phyloP scores from a whole-genome alignment of 2,888 invertebrate species.

The Steinernema hermaphroditum region DNA sequence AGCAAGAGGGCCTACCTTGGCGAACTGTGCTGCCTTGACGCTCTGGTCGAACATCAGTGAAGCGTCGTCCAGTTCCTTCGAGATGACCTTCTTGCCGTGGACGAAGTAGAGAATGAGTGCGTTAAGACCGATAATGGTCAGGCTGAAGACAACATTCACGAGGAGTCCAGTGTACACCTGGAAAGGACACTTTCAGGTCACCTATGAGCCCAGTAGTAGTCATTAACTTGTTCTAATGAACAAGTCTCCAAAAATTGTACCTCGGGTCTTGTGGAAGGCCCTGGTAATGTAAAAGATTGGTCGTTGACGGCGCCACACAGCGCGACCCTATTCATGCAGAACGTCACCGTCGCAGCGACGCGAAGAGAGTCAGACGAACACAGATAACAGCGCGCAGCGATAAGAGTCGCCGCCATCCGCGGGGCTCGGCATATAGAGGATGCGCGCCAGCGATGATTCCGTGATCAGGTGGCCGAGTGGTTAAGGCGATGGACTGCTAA shows the following conservation, averaged over 20 bases:
- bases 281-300: neutral
- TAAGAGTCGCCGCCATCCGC: too few species aligned
- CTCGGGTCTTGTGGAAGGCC: conserved; percentile 11
- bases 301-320: neutral
- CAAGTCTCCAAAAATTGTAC: conserved; percentile 22
- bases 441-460: too few species aligned
- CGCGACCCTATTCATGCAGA: too few species aligned
- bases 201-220: neutral
- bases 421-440: too few species aligned
- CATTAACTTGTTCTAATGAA: conserved; percentile 21
- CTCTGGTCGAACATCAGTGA: neutral
- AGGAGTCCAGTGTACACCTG: neutral
- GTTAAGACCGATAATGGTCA: neutral
- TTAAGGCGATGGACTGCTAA: conserved; percentile 60
- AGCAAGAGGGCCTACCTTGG: neutral
- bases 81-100: neutral
- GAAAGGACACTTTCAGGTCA: neutral
- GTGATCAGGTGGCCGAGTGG: conserved; percentile 53
- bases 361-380: too few species aligned
- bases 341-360: too few species aligned
- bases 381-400: too few species aligned
- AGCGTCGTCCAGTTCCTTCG: neutral
- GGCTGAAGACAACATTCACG: neutral
- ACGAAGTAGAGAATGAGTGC: neutral
- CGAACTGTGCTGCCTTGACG: conserved; percentile 12